A percentile compares a stretch with the other conserved stretches of the same genome.
These are phyloP conservation scores for Aphodius granarius DNA, from an alignment of 2,888 invertebrate genomes.

Conservation along the genomic window DNA sequence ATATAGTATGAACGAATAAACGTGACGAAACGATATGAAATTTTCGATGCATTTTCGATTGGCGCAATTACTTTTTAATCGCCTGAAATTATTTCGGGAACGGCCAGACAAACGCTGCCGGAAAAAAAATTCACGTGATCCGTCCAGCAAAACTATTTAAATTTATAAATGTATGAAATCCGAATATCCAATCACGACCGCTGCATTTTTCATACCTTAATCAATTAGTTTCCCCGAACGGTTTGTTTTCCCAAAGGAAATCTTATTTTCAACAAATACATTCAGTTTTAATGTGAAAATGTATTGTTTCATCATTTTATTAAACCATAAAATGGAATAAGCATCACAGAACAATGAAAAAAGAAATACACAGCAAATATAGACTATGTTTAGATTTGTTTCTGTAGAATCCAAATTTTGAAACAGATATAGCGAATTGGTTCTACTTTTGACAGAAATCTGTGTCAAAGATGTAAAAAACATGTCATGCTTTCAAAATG, in stretches of 20 bases:
- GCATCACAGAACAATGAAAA: no score
- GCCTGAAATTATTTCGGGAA: neutral
- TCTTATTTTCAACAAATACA: neutral
- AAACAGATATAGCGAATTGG: no score
- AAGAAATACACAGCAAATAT: no score
- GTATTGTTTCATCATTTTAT: no score
- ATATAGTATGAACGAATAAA: neutral
- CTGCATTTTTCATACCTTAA: neutral
- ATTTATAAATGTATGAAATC: neutral
- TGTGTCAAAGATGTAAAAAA: no score
- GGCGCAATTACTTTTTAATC: neutral
- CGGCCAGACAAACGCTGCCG: neutral
- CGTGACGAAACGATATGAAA: conserved; percentile 11
- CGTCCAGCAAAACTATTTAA: neutral
- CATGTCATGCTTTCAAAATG: no score
- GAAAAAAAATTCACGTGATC: neutral
- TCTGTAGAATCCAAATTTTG: no score
- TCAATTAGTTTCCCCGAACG: neutral
- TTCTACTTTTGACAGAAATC: no score
- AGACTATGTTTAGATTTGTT: no score
- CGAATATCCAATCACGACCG: neutral
- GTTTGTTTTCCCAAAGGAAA: neutral
- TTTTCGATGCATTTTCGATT: conserved; percentile 4
- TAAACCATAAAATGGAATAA: no score
- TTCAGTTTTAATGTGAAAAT: no score